Evolutionary conservation across 2,888 invertebrate species (phyloP), one percentile per base, ranked within the genome.

Genomic region (Thera obeliscata): DNA sequence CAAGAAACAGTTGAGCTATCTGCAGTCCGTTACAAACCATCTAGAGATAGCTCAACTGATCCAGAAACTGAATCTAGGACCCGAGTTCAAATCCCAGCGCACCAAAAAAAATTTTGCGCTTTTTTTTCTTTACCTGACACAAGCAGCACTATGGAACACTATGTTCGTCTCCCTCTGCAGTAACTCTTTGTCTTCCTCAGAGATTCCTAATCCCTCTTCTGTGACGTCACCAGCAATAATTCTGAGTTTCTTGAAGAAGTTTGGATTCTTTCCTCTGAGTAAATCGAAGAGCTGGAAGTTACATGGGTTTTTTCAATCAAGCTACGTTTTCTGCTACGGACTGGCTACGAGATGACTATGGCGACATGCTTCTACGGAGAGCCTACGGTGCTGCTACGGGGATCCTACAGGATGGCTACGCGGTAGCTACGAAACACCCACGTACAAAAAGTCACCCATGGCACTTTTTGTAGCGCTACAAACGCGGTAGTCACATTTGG

Each of bases 141-240:
- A 97, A 5, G 98, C 98, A 0, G 98, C 98, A 81, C 97, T 96
- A 83, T 98, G 98, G 82, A 98, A 96, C 0, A 98, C 94, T 9
- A 97, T 94, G 61, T 96, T 94, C 57, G 97, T 95, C 60, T 95
- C 94, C 48, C 94, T 87, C 68, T 94, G 90, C 22, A 97, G 81
- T 61, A 94, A 90, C 58, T 91, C 85, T 57, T 94, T 94, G 75
- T 96, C 95, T 38, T 94, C 91, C 36, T 93, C 83, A 46, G 94
- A 94, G 33, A 96, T 88, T 0, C 95, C 96, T 56, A 97, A 90
- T 22, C 93, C 93, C 2, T 95, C 94, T 56, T 93, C 90, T 22
- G 95, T 88, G 12, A 96, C 94, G 79, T 96, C 96, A 3, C 97
- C 96, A 60, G 94, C 86, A 35, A 97, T 91, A 0, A 96, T 90